These are phyloP conservation scores for Rhinoraja longicauda DNA, from an alignment of 2,797 vertebrate species.

Conservation along the genomic window DNA sequence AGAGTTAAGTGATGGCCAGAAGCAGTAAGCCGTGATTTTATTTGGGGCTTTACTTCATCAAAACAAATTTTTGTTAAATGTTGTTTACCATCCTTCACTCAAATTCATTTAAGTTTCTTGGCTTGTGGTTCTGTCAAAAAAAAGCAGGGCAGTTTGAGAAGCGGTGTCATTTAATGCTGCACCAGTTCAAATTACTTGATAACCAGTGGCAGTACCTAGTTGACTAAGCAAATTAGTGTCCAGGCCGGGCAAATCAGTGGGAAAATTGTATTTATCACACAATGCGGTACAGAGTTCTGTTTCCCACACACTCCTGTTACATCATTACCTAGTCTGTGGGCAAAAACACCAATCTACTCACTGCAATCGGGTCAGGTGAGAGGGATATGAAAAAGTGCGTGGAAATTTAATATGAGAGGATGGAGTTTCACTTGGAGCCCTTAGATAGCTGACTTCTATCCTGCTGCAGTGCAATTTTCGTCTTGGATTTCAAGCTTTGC, in stretches of 20 bases:
- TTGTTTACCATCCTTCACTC: conserved; percentile 9
- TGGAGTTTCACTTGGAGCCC: conserved; percentile 86
- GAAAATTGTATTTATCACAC: conserved; percentile 91
- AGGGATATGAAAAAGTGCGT: conserved; percentile 72
- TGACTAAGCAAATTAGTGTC: conserved; percentile 74
- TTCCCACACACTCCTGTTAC: conserved; percentile 99
- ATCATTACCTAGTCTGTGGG: conserved; percentile 89
- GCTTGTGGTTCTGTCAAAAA: not conserved
- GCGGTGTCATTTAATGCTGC: conserved; percentile 19
- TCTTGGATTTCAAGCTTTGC: conserved; percentile 94
- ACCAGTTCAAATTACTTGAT: conserved; percentile 81
- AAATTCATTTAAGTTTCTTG: conserved; percentile 19
- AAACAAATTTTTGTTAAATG: conserved; percentile 28
- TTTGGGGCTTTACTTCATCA: not conserved
- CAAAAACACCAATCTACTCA: conserved; percentile 73
- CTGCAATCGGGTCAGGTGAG: conserved; percentile 76
- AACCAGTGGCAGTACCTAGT: conserved; percentile 76
- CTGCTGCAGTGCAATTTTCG: conserved; percentile 91
- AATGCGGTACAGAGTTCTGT: conserved; percentile 58
- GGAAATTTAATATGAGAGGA: conserved; percentile 82
- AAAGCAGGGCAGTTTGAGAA: not conserved
- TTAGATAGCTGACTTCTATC: conserved; percentile 87
- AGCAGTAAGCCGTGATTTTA: not conserved
- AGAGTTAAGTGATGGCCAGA: not conserved
- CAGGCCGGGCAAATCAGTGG: conserved; percentile 70